A percentile compares a stretch with the other conserved stretches of the same genome.
phyloP scores from a whole-genome alignment of 2,888 invertebrate species.

The Sarcophaga variegata region DNA sequence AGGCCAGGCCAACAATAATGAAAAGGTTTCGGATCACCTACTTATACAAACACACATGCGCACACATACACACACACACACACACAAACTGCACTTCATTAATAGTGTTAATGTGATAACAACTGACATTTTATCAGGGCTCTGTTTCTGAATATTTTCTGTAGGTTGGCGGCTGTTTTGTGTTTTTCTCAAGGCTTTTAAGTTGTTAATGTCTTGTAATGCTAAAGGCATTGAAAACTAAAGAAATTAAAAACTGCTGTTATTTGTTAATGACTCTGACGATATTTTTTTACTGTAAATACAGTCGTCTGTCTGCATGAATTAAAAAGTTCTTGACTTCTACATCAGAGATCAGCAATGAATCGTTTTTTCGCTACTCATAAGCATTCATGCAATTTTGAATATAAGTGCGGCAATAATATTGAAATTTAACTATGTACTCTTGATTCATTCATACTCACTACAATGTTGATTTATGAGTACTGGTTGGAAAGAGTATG shows the following conservation, averaged over 20 bases:
- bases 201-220: conserved; percentile 50
- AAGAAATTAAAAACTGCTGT: neutral
- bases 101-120: conserved; percentile 62
- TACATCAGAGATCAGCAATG: too few relatives aligned
- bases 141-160: conserved; percentile 10
- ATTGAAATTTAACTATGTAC: too few relatives aligned
- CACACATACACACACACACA: conserved; percentile 12
- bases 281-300: too few relatives aligned
- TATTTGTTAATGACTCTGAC: too few relatives aligned
- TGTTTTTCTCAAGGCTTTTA: conserved; percentile 20
- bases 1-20: neutral
- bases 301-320: too few relatives aligned
- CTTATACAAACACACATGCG: neutral
- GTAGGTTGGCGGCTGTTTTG: neutral
- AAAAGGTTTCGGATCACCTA: conserved; percentile 35
- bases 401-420: too few relatives aligned
- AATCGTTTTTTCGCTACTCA: too few relatives aligned
- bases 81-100: neutral
- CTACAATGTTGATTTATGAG: too few relatives aligned
- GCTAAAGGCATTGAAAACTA: neutral
- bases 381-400: too few relatives aligned
- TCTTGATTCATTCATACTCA: too few relatives aligned
- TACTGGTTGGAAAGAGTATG: too few relatives aligned
- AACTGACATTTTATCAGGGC: conserved; percentile 41
- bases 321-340: too few relatives aligned